A percentile compares a stretch with the other conserved stretches of the same genome.
phyloP scores from a whole-genome alignment of 2,888 invertebrate genomes.

The Amblyjoppa proteus region DNA sequence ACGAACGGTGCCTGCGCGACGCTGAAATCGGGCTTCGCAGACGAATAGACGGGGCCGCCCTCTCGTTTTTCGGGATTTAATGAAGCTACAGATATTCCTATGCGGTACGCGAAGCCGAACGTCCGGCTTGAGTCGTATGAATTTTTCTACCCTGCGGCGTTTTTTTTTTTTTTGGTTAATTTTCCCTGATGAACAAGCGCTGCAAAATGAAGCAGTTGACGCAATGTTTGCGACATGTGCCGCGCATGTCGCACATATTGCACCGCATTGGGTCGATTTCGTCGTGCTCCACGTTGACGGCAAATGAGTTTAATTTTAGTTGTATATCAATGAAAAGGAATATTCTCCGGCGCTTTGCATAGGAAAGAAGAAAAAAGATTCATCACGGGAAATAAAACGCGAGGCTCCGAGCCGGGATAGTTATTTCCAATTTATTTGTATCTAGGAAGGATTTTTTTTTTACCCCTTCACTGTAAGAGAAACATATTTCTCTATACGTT shows the following conservation, averaged over 20 bases:
- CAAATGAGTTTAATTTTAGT: conserved; percentile 83
- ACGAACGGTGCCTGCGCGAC: neutral
- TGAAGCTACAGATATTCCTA: conserved; percentile 6
- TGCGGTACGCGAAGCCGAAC: neutral
- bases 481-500: too few species aligned
- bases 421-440: conserved; percentile 25
- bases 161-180: neutral
- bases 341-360: conserved; percentile 77
- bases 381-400: conserved; percentile 82
- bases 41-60: conserved; percentile 29
- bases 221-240: too few species aligned
- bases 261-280: too few species aligned
- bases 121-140: too few species aligned
- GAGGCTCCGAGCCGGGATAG: conserved; percentile 59
- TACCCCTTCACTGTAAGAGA: too few species aligned
- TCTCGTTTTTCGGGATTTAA: conserved; percentile 25
- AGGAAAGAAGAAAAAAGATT: conserved; percentile 71
- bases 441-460: neutral
- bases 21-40: neutral
- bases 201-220: too few species aligned
- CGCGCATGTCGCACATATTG: too few species aligned
- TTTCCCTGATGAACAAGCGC: too few species aligned
- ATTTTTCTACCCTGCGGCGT: neutral
- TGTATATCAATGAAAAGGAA: conserved; percentile 83
- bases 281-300: conserved; percentile 68